Evolutionary conservation across 2,113 vertebrate species (phyloP).

Genomic region (Tyto alba): DNA sequence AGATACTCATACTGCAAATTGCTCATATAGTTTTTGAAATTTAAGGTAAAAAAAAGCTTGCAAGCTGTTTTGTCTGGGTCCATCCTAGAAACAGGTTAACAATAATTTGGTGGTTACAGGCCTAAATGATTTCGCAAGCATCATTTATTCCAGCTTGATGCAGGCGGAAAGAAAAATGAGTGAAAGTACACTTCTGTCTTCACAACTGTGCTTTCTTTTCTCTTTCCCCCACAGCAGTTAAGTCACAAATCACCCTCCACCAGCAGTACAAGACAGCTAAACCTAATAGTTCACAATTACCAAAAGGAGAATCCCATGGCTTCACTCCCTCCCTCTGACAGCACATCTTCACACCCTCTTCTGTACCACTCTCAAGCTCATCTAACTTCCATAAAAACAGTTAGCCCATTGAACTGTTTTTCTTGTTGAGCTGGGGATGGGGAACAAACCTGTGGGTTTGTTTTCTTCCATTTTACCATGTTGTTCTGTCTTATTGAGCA

Average conservation of each 20-base stretch:
- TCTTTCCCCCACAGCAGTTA: not conserved
- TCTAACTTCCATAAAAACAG: not conserved
- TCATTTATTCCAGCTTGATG: not conserved
- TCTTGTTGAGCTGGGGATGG: not conserved
- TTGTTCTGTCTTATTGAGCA: not conserved
- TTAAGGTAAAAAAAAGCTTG: not conserved
- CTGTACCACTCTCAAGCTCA: not conserved
- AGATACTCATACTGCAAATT: not conserved
- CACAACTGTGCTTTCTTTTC: not conserved
- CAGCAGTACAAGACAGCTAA: not conserved
- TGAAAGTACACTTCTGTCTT: not conserved
- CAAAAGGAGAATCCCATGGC: not conserved
- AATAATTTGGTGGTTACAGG: not conserved
- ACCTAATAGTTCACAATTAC: not conserved
- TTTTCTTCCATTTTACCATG: not conserved
- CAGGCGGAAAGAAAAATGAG: not conserved
- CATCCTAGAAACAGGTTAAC: not conserved
- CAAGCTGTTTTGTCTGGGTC: not conserved
- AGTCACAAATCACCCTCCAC: not conserved
- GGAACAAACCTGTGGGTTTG: not conserved
- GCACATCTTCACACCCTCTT: not conserved
- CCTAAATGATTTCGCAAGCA: not conserved
- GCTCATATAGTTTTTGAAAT: not conserved
- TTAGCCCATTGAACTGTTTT: fast-evolving
- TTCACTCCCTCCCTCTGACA: not conserved